A percentile compares a stretch with the other conserved stretches of the same genome.
Evolutionary conservation across 1,140 invertebrate species (phyloP).

Genomic region (Drosophila setifemur): DNA sequence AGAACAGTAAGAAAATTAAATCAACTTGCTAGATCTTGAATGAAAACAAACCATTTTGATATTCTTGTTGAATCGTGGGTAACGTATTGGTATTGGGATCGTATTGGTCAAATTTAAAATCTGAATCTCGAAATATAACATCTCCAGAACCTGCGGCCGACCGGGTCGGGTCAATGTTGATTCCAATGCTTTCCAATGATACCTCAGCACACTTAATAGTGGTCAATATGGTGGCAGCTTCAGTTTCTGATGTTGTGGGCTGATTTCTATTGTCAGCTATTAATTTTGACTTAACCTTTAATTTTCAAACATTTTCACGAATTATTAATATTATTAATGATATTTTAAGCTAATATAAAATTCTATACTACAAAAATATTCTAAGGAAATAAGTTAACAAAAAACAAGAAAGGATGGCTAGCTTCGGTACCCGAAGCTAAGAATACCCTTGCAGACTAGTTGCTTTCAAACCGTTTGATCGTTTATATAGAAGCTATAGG

Average conservation of each 20-base stretch:
- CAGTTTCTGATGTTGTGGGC: constrained; percentile 61
- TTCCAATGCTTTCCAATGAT: neutral
- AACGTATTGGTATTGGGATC: neutral
- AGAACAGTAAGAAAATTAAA: neutral
- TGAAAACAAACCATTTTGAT: constrained; percentile 43
- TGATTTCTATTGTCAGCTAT: constrained; percentile 2
- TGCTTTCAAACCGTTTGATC: too few relatives aligned
- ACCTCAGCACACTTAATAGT: constrained; percentile 68
- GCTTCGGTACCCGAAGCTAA: too few relatives aligned
- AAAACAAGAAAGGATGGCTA: too few relatives aligned
- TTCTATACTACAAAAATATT: too few relatives aligned
- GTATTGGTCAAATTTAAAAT: neutral
- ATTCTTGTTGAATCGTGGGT: constrained; percentile 9
- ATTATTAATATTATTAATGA: neutral
- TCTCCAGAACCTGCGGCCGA: constrained; percentile 11
- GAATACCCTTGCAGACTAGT: too few relatives aligned
- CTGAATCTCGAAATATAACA: neutral
- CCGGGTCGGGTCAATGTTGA: constrained; percentile 18
- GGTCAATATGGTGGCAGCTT: constrained; percentile 73
- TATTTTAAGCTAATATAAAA: too few relatives aligned
- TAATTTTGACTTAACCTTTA: constrained; percentile 1
- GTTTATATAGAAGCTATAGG: neutral
- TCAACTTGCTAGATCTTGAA: neutral
- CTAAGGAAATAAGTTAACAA: too few relatives aligned
- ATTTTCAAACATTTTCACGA: neutral